These are phyloP conservation scores for Caenorhabditis becei DNA, from an alignment of 2,888 invertebrate genomes.

Conservation along the genomic window DNA sequence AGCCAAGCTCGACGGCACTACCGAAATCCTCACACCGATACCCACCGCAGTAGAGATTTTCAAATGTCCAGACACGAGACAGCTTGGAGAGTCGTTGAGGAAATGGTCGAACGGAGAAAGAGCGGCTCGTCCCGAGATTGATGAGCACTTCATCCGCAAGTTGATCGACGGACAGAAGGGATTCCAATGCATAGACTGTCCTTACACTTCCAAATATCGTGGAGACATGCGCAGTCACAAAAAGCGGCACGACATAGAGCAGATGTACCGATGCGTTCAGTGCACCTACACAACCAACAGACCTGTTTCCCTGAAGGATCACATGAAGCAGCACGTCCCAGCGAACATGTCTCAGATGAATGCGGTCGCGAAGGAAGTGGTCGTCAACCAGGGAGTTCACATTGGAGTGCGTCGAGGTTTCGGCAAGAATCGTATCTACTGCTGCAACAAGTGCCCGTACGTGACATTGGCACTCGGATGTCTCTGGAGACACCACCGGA, in stretches of 20 bases:
- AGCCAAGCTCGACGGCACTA: too few relatives aligned
- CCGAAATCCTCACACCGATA: too few relatives aligned
- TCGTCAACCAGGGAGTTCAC: constrained; percentile 23
- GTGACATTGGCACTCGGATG: constrained; percentile 39
- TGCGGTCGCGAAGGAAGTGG: not conserved
- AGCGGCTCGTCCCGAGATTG: constrained; percentile 12
- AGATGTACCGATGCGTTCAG: constrained; percentile 61
- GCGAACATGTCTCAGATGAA: constrained; percentile 15
- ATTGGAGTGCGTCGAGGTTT: constrained; percentile 47
- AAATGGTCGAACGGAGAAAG: constrained; percentile 21
- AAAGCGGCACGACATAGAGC: constrained; percentile 53
- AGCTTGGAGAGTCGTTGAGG: constrained; percentile 1
- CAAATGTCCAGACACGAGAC: not conserved
- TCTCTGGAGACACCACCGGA: constrained; percentile 56
- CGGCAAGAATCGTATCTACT: constrained; percentile 55
- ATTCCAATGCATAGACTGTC: constrained; percentile 65
- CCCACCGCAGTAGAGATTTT: not conserved
- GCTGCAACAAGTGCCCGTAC: constrained; percentile 61
- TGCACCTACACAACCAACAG: constrained; percentile 68
- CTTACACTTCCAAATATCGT: constrained; percentile 66
- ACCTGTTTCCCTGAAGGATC: constrained; percentile 59
- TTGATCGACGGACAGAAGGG: constrained; percentile 37
- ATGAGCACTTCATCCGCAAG: constrained; percentile 28
- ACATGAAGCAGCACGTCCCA: constrained; percentile 52
- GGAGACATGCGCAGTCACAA: constrained; percentile 67